Base-by-base conservation (phyloP, 2,888 invertebrate species). In the Brassicogethes aeneus region DNA sequence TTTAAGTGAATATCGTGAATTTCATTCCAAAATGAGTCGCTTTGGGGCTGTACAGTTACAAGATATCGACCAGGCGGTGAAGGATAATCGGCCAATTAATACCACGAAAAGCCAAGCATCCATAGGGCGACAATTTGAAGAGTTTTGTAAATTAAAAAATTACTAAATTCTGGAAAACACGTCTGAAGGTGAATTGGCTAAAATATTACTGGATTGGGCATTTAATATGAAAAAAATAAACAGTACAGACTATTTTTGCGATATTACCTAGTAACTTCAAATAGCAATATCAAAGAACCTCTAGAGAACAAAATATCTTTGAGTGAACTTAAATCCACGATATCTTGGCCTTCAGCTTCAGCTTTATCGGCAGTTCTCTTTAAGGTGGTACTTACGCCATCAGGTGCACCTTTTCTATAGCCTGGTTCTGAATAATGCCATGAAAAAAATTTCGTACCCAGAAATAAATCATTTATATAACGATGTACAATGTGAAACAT, bases 351-450 rank as follows among this genome's bases (percentile, higher is more conserved):
- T 39, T 44, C 39, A 29, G 45, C 50, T 36, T 52, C 51, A 5
- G 38, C 46, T 41, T 47, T 36, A 40, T 59, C 59, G 34, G 59
- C 64, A 33, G 53, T 47, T 41, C 61, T 38, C 52, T 64, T 65
- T 15, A 64, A 16, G 12, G 56, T 48, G 3, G 56, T 65, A 41
- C 62, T 64, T 14, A 65, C 53, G 16, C 61, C 62, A 48, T 63
- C 62, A 38, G 60, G 56, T 10, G 61, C 59, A 30, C 58, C 60
- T 45, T 63, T 62, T 3, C 61, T 62, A 42, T 65, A 62, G 3
- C 62, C 61, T 10, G 57, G 55, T 48, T 64, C 63, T 29, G 51
- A 53, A 47, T 47, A 65, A 40, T 61, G 61, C 63, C 62, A 64
- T 17, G 54, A 46, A 34, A 56, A 45, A 17, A 34, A 32, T 44